These are phyloP conservation scores for Frankliniella intonsa DNA, from an alignment of 2,888 invertebrate genomes.

Conservation along the genomic window DNA sequence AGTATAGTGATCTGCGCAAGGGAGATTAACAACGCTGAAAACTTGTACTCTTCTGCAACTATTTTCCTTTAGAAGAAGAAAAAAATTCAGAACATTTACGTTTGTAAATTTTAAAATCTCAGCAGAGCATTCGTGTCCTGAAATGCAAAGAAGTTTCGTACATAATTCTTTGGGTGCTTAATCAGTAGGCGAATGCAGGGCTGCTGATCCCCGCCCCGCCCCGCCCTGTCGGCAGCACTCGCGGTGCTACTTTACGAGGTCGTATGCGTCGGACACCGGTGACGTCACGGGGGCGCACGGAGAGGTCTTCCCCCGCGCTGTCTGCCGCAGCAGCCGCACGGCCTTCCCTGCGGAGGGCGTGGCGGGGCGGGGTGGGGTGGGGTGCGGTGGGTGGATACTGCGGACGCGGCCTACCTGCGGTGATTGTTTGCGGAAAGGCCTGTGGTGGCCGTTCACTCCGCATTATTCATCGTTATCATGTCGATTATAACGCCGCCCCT, in stretches of 20 bases:
- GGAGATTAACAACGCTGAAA: no score
- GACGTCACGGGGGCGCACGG: background rate
- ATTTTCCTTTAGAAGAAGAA: no score
- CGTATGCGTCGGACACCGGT: background rate
- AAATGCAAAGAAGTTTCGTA: no score
- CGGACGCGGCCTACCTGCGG: background rate
- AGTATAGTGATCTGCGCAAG: no score
- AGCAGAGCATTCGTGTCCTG: no score
- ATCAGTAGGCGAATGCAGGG: background rate
- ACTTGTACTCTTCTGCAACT: no score
- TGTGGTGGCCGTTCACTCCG: background rate
- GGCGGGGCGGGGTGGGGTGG: background rate
- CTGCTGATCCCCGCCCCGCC: background rate
- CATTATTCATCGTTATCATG: background rate
- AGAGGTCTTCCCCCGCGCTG: background rate
- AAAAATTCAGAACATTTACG: no score
- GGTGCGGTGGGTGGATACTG: background rate
- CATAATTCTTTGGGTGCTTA: no score
- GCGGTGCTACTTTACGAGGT: background rate
- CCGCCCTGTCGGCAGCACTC: background rate
- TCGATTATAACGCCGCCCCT: background rate
- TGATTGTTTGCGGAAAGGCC: background rate
- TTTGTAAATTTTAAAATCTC: no score
- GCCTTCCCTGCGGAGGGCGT: background rate
- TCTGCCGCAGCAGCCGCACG: background rate